phyloP scores from a whole-genome alignment of 1,140 invertebrate species.

The Pygmarrhopalites habei region DNA sequence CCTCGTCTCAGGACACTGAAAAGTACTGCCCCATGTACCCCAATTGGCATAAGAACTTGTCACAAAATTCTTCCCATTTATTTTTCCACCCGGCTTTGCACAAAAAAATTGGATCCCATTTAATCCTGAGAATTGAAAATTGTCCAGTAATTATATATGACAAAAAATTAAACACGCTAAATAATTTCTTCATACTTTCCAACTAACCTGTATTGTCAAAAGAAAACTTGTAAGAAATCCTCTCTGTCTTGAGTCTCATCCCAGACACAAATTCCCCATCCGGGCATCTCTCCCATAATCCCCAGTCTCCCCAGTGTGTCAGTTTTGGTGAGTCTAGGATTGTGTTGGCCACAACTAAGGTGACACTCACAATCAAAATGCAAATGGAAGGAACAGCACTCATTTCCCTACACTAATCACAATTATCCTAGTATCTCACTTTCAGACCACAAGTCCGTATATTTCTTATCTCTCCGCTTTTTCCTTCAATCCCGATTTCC shows the following conservation, averaged over 20 bases:
- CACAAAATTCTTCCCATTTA: conserved; percentile 4
- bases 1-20: conserved; percentile 10
- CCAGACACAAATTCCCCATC: conserved; percentile 13
- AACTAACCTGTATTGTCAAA: conserved; percentile 26
- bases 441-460: too few species aligned
- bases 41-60: conserved; percentile 19
- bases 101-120: conserved; percentile 31
- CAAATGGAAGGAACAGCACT: too few species aligned
- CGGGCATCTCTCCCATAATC: conserved; percentile 17
- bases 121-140: conserved; percentile 26
- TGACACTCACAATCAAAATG: too few species aligned
- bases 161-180: too few species aligned
- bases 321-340: conserved; percentile 19
- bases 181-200: too few species aligned
- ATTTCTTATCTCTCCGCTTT: too few species aligned
- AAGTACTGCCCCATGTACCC: conserved; percentile 28
- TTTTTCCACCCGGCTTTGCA: conserved; percentile 6
- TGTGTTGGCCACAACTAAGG: too few species aligned
- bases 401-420: too few species aligned
- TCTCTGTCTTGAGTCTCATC: conserved; percentile 27
- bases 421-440: too few species aligned
- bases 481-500: too few species aligned
- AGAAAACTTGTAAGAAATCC: neutral
- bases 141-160: conserved; percentile 15
- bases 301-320: conserved; percentile 32